Conservation (phyloP, 1,140 invertebrate genomes). For the Plectrocnemia conspersa region DNA sequence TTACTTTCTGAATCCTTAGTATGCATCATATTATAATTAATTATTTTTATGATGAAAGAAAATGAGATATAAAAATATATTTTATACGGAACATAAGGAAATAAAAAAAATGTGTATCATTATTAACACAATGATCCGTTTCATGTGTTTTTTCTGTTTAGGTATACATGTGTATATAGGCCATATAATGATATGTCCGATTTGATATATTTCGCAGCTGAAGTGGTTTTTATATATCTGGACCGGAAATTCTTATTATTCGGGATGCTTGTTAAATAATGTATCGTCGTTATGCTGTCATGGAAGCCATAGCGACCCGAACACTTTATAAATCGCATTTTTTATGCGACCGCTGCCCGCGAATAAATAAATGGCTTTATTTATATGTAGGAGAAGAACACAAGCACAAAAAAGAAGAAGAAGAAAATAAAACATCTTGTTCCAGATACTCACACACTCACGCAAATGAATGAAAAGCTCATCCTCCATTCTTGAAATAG, state of each 20-base stretch:
- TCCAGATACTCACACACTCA: too few species aligned
- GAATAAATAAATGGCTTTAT: conserved; percentile 13
- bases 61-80: too few species aligned
- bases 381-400: conserved; percentile 8
- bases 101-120: too few species aligned
- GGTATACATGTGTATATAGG: too few species aligned
- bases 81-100: too few species aligned
- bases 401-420: background rate
- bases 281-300: conserved; percentile 27
- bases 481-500: conserved; percentile 7
- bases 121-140: too few species aligned
- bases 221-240: conserved; percentile 21
- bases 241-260: conserved; percentile 35
- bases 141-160: too few species aligned
- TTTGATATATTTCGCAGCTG: conserved; percentile 15
- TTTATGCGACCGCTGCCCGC: conserved; percentile 13
- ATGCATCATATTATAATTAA: too few species aligned
- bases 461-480: conserved; percentile 3
- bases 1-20: too few species aligned
- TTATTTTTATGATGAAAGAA: too few species aligned
- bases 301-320: conserved; percentile 2
- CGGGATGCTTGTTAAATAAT: conserved; percentile 33
- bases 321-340: conserved; percentile 23
- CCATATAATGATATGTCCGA: too few species aligned
- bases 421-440: too few species aligned